These are phyloP conservation scores for Orestias chungarensis DNA, from an alignment of 2,797 vertebrate species.

Conservation along the genomic window DNA sequence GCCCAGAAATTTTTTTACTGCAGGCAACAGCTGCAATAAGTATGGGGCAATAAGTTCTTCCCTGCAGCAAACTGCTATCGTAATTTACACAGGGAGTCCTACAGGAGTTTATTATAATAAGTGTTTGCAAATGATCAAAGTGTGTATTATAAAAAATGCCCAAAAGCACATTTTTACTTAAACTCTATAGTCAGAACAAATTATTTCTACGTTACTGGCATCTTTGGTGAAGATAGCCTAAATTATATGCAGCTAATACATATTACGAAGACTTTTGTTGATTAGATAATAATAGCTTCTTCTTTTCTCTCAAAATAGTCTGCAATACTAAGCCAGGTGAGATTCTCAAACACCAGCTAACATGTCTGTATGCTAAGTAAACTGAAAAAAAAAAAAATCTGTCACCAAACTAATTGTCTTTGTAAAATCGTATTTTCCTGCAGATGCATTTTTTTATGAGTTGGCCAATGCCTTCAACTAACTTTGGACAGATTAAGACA, in stretches of 20 bases:
- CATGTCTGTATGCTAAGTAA: not conserved
- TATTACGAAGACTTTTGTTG: not conserved
- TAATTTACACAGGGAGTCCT: not conserved
- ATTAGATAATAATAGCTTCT: not conserved
- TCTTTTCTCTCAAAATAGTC: not conserved
- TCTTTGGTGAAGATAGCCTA: not conserved
- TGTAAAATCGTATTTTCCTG: too few species aligned
- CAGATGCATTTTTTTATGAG: too few species aligned
- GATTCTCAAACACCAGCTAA: not conserved
- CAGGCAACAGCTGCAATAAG: constrained; percentile 5
- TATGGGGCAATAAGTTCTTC: not conserved
- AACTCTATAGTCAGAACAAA: constrained; percentile 28
- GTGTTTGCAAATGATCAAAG: constrained; percentile 36
- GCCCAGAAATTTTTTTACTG: constrained; percentile 12
- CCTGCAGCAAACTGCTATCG: not conserved
- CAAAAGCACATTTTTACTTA: constrained; percentile 29
- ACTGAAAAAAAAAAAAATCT: not conserved
- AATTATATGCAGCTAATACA: not conserved
- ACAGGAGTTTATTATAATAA: constrained; percentile 18
- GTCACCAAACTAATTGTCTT: too few species aligned
- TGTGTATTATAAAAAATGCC: constrained; percentile 37
- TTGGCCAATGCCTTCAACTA: too few species aligned
- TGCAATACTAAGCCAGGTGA: not conserved
- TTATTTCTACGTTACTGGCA: constrained; percentile 37
- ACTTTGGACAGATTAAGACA: too few species aligned